Evolutionary conservation across 2,888 invertebrate species (phyloP), one percentile per base, ranked within the genome.

Genomic region (Eubasilissa splendida): DNA sequence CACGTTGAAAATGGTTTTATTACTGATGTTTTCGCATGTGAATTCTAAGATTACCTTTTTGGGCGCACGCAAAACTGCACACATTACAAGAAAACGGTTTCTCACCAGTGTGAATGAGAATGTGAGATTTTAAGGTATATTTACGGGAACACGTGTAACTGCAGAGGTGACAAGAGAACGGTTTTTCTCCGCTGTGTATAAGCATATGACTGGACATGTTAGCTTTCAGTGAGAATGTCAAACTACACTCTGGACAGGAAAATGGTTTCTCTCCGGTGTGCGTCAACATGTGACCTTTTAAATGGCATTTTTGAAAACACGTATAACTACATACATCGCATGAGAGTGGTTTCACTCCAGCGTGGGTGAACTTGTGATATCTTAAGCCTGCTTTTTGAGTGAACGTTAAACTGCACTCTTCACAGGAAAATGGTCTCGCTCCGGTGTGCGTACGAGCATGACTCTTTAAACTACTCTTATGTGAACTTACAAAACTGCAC

Each of bases 221-320:
- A 10, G 33, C 33, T 63, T 31, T 63, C 60, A 22, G 22, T 10
- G 60, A 63, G 12, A 11, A 63, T 31, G 60, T 31, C 10, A 31
- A 63, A 31, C 60, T 63, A 11, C 60, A 63, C 22, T 63, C 60
- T 11, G 60, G 31, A 50, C 66, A 66, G 4, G 31, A 42, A 12
- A 66, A 66, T 2, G 42, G 33, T n/a, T 33, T 66, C 12, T 33
- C 66, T 12, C 42, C 42, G 12, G 11, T 42, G 66, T 66, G 66
- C 31, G n/a, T 42, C n/a, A 33, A 42, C 66, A 66, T 66, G n/a
- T 66, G 66, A 12, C n/a, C 42, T 50, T 50, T 50, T n/a, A 66
- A 66, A 42, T 33, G 42, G 9, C 33, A 10, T 50, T 66, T 42
- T 12, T 42, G 33, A 50, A 42, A 66, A 66, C 31, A 66, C 8